These are phyloP conservation scores for Sinohyriopsis cumingii DNA, from an alignment of 2,888 invertebrate genomes.

Conservation along the genomic window DNA sequence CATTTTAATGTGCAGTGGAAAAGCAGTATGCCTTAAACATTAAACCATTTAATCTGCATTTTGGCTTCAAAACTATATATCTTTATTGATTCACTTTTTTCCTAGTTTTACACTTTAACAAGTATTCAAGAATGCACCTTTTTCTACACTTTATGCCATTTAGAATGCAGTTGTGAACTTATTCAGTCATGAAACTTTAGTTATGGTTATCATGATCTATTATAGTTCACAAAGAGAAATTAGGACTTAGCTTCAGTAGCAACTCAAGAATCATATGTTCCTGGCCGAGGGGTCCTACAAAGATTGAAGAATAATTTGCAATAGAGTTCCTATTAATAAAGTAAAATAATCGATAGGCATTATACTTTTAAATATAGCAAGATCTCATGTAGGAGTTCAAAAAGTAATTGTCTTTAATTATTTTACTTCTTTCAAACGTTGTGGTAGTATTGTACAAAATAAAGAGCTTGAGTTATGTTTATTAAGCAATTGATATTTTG, in stretches of 20 bases:
- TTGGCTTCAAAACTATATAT: neutral
- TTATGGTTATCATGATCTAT: neutral
- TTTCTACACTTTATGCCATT: neutral
- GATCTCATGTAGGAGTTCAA: neutral
- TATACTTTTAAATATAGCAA: neutral
- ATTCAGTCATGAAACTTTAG: neutral
- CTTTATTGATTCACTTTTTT: too few relatives aligned
- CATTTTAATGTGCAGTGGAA: too few relatives aligned
- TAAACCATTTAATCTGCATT: too few relatives aligned
- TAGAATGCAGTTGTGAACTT: neutral
- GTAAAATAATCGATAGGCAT: neutral
- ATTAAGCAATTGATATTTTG: neutral
- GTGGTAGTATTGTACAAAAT: neutral
- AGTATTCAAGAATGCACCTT: neutral
- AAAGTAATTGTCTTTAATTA: neutral
- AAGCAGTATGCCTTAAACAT: too few relatives aligned
- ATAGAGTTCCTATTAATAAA: neutral
- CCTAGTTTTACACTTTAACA: neutral
- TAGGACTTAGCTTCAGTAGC: conserved; percentile 60
- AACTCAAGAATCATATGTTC: conserved; percentile 35
- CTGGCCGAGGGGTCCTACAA: conserved; percentile 66
- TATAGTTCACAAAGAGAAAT: conserved; percentile 44
- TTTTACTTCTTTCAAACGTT: neutral
- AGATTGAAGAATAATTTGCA: neutral
- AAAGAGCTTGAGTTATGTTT: neutral